Evolutionary conservation across 2,113 vertebrate genomes (phyloP), one percentile per base, ranked within the genome.

Genomic region (Pseudolaguvia tuberculata): DNA sequence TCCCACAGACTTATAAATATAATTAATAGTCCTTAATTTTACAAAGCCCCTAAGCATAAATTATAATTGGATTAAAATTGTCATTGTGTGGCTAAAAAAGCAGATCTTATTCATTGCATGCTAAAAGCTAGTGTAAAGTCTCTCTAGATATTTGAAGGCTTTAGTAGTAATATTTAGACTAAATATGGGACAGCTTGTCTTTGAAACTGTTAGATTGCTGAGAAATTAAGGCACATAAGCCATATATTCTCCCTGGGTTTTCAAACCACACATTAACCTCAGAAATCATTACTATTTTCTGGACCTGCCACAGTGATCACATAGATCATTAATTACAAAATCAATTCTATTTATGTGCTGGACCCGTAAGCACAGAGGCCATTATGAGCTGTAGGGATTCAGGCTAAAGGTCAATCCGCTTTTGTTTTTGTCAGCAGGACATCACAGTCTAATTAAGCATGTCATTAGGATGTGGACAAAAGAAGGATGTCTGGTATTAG

Each of bases 391-490:
- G 47, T 45, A 77, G 73, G 73, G 68, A 72, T 47, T 14, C 29
- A 25, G 68, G 73, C 73, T 79, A 74, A 76, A 76, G 78, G 73
- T 75, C 67, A 79, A 50, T 27, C 27, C 58, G 21, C 59, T 45
- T 57, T 50, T 52, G 20, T 23, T 56, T 52, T 53, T 61, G 61
- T 31, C 68, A 76, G 73, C 61, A 75, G 61, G 59, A 72, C 62
- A 55, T 67, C 73, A 68, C 68, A 25, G 59, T 67, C 68, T 79
- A 76, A 79, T 79, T 79, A 79, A 79, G 73, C 61, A 79, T 72
- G 61, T 72, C 73, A 76, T 79, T 79, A 76, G 53, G 67, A 76
- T 59, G 21, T 55, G 52, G 58, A 77, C 53, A 53, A 77, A 71
- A 52, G 75, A 56, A 15, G 68, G 29, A 45, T 65, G 52, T 63